A percentile compares a stretch with the other conserved stretches of the same genome.
These are phyloP conservation scores for Pygoscelis adeliae DNA, from an alignment of 2,113 vertebrate genomes.

Conservation along the genomic window DNA sequence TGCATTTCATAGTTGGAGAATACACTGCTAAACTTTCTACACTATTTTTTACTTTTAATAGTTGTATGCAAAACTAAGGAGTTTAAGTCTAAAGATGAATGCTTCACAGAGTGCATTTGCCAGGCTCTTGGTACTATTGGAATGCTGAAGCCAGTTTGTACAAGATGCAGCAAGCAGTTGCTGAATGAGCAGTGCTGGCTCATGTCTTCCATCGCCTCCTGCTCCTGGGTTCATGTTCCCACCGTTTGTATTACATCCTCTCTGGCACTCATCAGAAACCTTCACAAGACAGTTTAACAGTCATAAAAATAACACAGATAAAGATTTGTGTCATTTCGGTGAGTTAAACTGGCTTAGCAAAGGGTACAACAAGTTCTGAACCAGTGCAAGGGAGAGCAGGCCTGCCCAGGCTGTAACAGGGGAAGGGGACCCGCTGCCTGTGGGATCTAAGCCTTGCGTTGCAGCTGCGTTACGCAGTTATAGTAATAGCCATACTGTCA, in stretches of 20 bases:
- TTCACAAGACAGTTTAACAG: neutral
- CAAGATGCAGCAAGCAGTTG: neutral
- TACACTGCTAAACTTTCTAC: neutral
- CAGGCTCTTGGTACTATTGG: neutral
- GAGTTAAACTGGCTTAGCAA: neutral
- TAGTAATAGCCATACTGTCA: neutral
- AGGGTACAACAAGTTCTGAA: neutral
- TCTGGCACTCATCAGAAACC: neutral
- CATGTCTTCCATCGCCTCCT: neutral
- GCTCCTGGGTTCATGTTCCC: neutral
- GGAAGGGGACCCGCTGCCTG: neutral
- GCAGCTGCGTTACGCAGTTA: neutral
- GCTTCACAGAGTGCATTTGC: neutral
- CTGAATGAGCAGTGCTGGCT: neutral
- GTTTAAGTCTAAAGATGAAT: neutral
- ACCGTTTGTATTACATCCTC: accelerated
- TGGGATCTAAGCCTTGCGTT: neutral
- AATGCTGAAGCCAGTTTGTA: neutral
- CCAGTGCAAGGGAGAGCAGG: neutral
- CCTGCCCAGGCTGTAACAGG: neutral
- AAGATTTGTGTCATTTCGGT: neutral
- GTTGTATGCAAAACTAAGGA: neutral
- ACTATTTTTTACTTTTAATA: neutral
- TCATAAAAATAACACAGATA: neutral
- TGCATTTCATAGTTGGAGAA: neutral